A percentile compares a stretch with the other conserved stretches of the same genome.
phyloP scores from a whole-genome alignment of 92 coral and sea anemone species.

The Pocillopora grandis region DNA sequence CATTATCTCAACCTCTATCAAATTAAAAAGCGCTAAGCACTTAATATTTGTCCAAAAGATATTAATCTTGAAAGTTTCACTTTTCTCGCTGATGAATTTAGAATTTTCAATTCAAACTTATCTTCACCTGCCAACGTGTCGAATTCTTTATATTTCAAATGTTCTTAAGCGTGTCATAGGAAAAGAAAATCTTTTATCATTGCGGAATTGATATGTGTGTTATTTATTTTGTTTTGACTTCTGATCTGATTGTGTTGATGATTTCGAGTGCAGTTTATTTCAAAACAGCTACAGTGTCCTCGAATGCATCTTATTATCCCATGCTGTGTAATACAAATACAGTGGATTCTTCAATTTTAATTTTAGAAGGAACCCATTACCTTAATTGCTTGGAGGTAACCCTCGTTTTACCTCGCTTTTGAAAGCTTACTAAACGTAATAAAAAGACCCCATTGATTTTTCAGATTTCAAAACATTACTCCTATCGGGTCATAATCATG shows the following conservation, averaged over 20 bases:
- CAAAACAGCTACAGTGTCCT: not conserved
- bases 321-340: too few relatives aligned
- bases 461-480: too few relatives aligned
- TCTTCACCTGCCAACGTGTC: not conserved
- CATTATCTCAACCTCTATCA: not conserved
- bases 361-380: too few relatives aligned
- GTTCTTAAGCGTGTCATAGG: not conserved
- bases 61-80: not conserved
- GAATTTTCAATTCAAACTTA: not conserved
- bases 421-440: too few relatives aligned
- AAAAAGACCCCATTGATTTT: too few relatives aligned
- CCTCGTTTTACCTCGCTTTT: too few relatives aligned
- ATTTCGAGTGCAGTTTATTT: not conserved
- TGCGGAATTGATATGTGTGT: not conserved
- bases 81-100: not conserved
- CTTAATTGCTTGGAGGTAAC: too few relatives aligned
- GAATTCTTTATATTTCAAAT: not conserved
- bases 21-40: not conserved
- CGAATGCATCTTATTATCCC: not conserved
- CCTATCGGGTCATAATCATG: too few relatives aligned
- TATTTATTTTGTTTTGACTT: not conserved
- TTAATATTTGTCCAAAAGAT: not conserved
- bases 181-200: not conserved
- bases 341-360: too few relatives aligned
- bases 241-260: not conserved